Evolutionary conservation across 2,797 vertebrate genomes (phyloP).

Genomic region (Aldrovandia affinis): DNA sequence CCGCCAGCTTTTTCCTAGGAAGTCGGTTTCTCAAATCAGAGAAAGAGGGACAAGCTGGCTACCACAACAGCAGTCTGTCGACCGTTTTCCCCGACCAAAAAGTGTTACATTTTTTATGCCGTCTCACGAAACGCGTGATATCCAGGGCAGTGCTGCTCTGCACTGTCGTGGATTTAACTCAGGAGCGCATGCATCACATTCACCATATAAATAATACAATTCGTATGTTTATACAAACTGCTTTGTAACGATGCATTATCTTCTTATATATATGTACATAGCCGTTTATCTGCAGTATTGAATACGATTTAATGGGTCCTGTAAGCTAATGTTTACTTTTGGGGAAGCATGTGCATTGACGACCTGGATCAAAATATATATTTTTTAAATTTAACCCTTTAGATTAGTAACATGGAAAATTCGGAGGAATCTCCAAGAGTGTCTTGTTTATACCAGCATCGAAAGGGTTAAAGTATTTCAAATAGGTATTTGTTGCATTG

Average conservation of each 20-base stretch:
- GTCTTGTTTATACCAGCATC: too few species aligned
- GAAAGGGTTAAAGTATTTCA: too few species aligned
- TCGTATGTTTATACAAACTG: conserved; percentile 49
- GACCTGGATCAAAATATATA: too few species aligned
- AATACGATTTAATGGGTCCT: conserved; percentile 70
- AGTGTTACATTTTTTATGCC: not conserved
- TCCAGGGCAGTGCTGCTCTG: not conserved
- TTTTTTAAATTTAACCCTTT: too few species aligned
- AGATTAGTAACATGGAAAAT: too few species aligned
- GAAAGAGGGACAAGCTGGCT: conserved; percentile 38
- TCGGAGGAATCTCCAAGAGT: too few species aligned
- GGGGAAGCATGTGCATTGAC: conserved; percentile 51
- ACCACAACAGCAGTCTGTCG: not conserved
- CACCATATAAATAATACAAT: too few species aligned
- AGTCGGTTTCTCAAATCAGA: conserved; percentile 86
- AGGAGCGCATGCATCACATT: too few species aligned
- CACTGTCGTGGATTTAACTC: too few species aligned
- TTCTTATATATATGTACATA: conserved; percentile 32
- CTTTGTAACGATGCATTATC: conserved; percentile 41
- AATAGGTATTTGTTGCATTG: too few species aligned
- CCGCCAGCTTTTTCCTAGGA: conserved; percentile 94
- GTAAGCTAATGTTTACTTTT: conserved; percentile 68
- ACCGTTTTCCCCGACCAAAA: not conserved
- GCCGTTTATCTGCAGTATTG: conserved; percentile 45
- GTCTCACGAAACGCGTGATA: not conserved